Base-by-base conservation (phyloP, 2,113 vertebrate species). In the Microcebus murinus region DNA sequence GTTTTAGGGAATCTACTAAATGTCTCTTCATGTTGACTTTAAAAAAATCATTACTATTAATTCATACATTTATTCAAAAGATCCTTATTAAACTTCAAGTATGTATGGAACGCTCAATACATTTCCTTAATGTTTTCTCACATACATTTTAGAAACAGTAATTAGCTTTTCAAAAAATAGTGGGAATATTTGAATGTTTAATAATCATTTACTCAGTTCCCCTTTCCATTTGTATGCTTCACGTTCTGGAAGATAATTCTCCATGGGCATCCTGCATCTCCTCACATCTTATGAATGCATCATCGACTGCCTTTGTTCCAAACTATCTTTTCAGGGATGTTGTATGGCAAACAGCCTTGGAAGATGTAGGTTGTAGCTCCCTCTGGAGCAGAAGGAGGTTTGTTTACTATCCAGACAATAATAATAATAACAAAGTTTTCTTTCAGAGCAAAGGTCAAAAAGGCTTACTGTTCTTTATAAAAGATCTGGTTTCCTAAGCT, bases 61-160 rank as follows among this genome's bases (percentile, higher is more conserved):
- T 87, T 92, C 25, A 90, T 17, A 77, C n/a, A 65, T 82, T 91
- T 91, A 93, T 89, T 86, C 18, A 82, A 81, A 84, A 76, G 6
- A 61, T 2, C 83, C 25, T 50, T 67, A 79, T 31, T 79, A 81
- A 82, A 6, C 57, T 84, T 92, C 59, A 36, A 79, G 13, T 76
- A 0, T 79, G 4, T 87, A 20, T 76, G 34, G 92, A 61, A 71
- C 39, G 1, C 23, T 61, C 50, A 45, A 31, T 76, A 84, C 8
- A 61, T 11, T 34, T 82, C 45, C 15, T 73, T 83, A 89, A 79
- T 79, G 13, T 94, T 65, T 93, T 73, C 23, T 39, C 27, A 15
- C 17, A 27, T 42, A 57, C 76, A 57, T 61, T 96, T 95, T 50
- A 87, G 61, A 84, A 85, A 76, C 42, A 94, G 23, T 18, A 92